Base-by-base conservation (phyloP, 2,888 invertebrate genomes). In the Drosophila paramelanica region DNA sequence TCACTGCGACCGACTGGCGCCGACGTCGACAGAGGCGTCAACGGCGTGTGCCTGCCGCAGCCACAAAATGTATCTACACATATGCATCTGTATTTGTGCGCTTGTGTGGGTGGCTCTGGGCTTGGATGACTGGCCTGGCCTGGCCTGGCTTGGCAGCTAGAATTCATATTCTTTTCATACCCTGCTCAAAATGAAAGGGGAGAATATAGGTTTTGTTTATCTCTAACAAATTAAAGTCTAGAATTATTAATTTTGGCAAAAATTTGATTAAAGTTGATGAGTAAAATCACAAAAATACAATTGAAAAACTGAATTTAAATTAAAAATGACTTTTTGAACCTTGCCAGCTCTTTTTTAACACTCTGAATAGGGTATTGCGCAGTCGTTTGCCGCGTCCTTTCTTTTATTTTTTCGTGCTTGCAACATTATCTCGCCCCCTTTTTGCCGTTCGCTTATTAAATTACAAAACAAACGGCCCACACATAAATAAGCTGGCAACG, bases 381-480 rank as follows among this genome's bases (percentile, higher is more conserved):
- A 36, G 36, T 36, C 36, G 11, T 36, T 4, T 36, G 13, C 13
- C 1, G 5, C 36, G 36, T 36, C 13, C 13, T 36, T 36, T 13
- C 11, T 3, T 33, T 10, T 33, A 2, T 33, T 33, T 33, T 13
- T 36, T 36, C 13, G 36, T 33, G 39, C 66, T 67, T 56, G 84
- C 73, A 78, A 76, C 73, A 67, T 53, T 79, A 76, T 56, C 58
- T 70, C 68, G 73, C 73, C 78, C 70, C 79, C 79, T 67, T 80
- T 82, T 70, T 64, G 23, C 11, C 36, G 36, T 43, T 41, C 33
- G n/a, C 31, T 83, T 83, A 83, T 83, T 83, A 83, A 83, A 83
- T 83, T 83, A 83, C 82, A 84, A 83, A 84, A 84, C 82, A 77
- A 82, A 77, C 82, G 85, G 82, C 82, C 82, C 82, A 83, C 82